phyloP scores from a whole-genome alignment of 2,113 vertebrate genomes.

The Actenoides hombroni region DNA sequence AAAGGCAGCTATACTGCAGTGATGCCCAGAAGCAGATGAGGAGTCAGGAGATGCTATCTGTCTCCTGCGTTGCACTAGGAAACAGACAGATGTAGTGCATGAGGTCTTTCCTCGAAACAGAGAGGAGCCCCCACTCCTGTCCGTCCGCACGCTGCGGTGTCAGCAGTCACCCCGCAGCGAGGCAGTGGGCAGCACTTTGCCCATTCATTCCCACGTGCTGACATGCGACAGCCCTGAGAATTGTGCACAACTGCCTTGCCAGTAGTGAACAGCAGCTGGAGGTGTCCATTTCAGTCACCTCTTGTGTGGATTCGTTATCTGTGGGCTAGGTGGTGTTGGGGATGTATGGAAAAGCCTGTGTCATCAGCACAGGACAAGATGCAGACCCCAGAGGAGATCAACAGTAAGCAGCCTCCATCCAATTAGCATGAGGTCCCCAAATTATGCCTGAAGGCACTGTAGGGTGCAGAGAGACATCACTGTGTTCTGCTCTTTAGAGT shows the following conservation, averaged over 20 bases:
- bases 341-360: neutral
- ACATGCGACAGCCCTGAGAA: fast-evolving
- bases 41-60: fast-evolving
- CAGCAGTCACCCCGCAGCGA: neutral
- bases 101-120: neutral
- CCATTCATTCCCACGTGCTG: fast-evolving
- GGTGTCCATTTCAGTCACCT: neutral
- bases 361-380: neutral
- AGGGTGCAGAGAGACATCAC: neutral
- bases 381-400: neutral
- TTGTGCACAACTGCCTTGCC: neutral
- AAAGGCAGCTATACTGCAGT: neutral
- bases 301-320: neutral
- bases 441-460: neutral
- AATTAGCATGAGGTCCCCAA: neutral
- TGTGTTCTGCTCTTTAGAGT: neutral
- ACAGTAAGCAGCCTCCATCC: neutral
- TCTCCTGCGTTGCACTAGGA: neutral
- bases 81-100: neutral
- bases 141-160: fast-evolving
- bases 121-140: neutral
- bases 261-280: neutral
- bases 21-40: neutral
- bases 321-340: neutral
- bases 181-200: neutral